Evolutionary conservation across 2,888 invertebrate genomes (phyloP), one percentile per base, ranked within the genome.

Genomic region (Idaea biselata): DNA sequence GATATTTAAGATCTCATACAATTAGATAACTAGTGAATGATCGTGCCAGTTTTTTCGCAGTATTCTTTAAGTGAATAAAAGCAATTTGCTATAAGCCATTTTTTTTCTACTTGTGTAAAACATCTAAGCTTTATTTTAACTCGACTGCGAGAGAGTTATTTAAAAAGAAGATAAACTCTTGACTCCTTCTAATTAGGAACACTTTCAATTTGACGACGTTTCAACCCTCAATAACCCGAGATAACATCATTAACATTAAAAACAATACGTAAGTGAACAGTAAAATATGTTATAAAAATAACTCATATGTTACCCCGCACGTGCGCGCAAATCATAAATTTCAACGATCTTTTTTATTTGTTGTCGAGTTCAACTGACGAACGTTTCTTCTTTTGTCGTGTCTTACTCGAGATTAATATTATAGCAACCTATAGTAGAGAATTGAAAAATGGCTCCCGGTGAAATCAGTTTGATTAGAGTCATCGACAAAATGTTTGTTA

Each of bases 241-340:
- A 44, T 44, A 44, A 44, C 14, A 44, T 44, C 7, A 44, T 44
- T 44, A 11, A 44, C 7, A 44, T 44, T 44, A 44, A 44, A 44
- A 44, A 44, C 44, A 44, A 44, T 44, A 44, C 44, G 44, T 44
- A 44, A 44, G 44, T 44, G 14, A 44, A 44, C 44, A 44, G 44
- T 44, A 44, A 44, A 44, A 44, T 44, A 44, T 44, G 44, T 44
- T 44, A 44, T 44, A 44, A 44, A 44, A 44, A 44, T 44, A 44
- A 44, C 44, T 44, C 44, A 11, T 44, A 44, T 44, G 44, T 44
- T 44, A 44, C 14, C 44, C 44, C 7, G 44, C 71, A 67, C 71
- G 70, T 69, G 69, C 66, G 55, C 57, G 11, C 33, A 59, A 62
- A 18, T 67, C 71, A 65, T 71, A 69, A 71, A 71, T 71, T 67